Evolutionary conservation across 2,113 vertebrate species (phyloP).

Genomic region (Gnathonemus echidnorhynchus): DNA sequence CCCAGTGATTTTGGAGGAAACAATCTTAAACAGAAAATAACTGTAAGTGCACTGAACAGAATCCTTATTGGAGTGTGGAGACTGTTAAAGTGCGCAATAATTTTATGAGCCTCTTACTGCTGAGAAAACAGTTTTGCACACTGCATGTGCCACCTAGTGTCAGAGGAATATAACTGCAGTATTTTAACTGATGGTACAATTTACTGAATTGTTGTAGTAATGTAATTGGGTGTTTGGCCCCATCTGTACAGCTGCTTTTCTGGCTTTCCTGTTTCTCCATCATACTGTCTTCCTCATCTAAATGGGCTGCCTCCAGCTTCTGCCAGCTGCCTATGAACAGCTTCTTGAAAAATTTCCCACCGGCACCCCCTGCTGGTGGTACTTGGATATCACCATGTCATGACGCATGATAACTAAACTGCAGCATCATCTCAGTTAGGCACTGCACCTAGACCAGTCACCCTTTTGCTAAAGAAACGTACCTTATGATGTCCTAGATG

Average conservation of each 20-base stretch:
- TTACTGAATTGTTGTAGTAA: not conserved
- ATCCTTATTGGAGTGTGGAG: not conserved
- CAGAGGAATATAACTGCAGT: constrained; percentile 1
- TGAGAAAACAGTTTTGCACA: not conserved
- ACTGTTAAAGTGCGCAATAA: not conserved
- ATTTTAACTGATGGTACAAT: not conserved
- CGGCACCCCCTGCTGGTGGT: not conserved
- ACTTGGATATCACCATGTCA: not conserved
- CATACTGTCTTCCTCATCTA: not conserved
- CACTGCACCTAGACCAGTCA: not conserved
- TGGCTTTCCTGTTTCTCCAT: not conserved
- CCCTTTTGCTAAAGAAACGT: not conserved
- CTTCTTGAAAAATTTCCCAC: not conserved
- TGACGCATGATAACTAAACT: not conserved
- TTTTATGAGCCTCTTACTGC: not conserved
- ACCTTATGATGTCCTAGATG: not conserved
- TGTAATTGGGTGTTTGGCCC: not conserved
- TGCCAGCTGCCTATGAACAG: not conserved
- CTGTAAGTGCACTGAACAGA: not conserved
- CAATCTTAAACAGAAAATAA: not conserved
- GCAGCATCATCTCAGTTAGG: not conserved
- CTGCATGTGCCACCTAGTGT: constrained; percentile 9
- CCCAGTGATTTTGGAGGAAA: not conserved
- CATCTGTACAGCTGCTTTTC: not conserved
- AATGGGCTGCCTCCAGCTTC: not conserved